Conservation (phyloP, 1,140 invertebrate species). For the Tribolium madens region DNA sequence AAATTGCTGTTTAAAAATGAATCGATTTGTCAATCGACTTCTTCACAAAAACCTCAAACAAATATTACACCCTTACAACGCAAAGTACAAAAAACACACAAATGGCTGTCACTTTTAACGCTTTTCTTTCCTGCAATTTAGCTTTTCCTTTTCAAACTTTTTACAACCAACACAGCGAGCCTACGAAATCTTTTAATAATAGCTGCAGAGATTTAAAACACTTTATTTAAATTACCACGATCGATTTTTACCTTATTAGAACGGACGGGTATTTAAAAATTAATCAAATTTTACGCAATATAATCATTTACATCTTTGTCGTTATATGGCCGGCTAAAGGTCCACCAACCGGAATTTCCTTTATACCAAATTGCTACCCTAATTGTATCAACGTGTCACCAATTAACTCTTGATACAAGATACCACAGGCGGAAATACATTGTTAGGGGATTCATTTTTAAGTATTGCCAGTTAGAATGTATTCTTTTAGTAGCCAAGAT, state of each 20-base stretch:
- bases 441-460: neutral
- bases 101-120: conserved; percentile 38
- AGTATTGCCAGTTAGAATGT: no score
- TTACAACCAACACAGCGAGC: neutral
- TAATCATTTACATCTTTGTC: neutral
- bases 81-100: conserved; percentile 37
- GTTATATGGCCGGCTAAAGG: neutral
- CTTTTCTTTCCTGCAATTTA: conserved; percentile 39
- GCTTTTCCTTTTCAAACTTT: conserved; percentile 37
- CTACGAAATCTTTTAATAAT: conserved; percentile 34
- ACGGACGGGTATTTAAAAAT: neutral
- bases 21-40: conserved; percentile 31
- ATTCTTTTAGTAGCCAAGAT: no score
- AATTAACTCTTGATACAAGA: neutral
- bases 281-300: neutral
- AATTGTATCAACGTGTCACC: neutral
- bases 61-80: conserved; percentile 38
- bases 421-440: neutral
- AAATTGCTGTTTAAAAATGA: conserved; percentile 31
- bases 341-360: conserved; percentile 18
- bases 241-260: neutral
- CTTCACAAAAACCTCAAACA: conserved; percentile 24
- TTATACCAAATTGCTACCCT: conserved; percentile 9
- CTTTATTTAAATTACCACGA: conserved; percentile 13
- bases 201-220: conserved; percentile 7